Conservation (phyloP, 2,888 invertebrate species). For the Chesias legatella region DNA sequence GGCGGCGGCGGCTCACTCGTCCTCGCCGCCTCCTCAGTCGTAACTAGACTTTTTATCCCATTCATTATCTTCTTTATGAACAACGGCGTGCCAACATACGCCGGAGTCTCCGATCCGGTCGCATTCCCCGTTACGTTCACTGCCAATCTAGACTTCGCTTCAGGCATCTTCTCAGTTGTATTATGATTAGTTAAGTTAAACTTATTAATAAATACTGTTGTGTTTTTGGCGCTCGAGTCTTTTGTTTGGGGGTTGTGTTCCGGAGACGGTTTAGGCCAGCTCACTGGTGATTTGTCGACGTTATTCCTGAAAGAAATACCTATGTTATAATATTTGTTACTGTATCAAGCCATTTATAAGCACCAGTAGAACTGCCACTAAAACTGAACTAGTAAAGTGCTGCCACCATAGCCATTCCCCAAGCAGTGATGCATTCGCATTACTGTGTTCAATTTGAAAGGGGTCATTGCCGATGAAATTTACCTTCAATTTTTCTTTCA, state of each 20-base stretch:
- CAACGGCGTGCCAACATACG: constrained; percentile 35
- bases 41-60: constrained; percentile 48
- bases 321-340: too few species aligned
- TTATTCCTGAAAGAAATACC: constrained; percentile 44
- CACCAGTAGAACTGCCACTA: background rate
- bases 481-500: too few species aligned
- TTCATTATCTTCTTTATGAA: constrained; percentile 55
- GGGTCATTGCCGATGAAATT: too few species aligned
- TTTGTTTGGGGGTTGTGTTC: constrained; percentile 34
- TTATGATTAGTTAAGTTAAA: constrained; percentile 29
- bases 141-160: constrained; percentile 26
- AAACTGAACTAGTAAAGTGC: too few species aligned
- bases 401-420: too few species aligned
- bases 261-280: constrained; percentile 47
- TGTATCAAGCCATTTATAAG: too few species aligned
- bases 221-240: constrained; percentile 30
- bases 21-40: constrained; percentile 47
- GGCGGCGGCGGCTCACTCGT: constrained; percentile 48
- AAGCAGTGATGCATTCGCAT: too few species aligned
- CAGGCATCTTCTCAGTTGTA: constrained; percentile 23
- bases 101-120: constrained; percentile 19
- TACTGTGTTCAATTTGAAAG: too few species aligned
- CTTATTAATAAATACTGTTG: constrained; percentile 20
- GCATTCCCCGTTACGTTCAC: constrained; percentile 35
- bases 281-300: constrained; percentile 41